Conservation (phyloP, 2,888 invertebrate species). For the Chloroclystis v-ata region DNA sequence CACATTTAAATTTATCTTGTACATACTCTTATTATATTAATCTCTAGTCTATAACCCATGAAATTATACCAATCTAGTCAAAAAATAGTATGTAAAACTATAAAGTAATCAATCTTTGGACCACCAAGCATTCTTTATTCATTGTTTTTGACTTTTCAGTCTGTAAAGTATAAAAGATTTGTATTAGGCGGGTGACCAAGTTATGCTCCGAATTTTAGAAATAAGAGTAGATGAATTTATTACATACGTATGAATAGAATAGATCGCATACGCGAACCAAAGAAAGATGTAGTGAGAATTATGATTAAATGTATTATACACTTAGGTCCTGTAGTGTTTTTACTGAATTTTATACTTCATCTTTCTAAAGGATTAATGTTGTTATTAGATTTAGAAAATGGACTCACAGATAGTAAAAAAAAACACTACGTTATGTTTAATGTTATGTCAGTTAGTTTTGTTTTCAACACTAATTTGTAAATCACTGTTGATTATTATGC, state of each 20-base stretch:
- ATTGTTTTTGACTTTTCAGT: too few species aligned
- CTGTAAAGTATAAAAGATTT: too few species aligned
- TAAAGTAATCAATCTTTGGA: background rate
- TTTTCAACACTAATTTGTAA: too few species aligned
- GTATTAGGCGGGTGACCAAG: constrained; percentile 55
- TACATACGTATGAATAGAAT: constrained; percentile 33
- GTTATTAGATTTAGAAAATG: background rate
- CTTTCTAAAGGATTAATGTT: constrained; percentile 41
- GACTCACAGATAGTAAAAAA: background rate
- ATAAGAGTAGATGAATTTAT: constrained; percentile 44
- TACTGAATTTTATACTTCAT: constrained; percentile 71
- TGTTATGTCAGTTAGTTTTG: constrained; percentile 4
- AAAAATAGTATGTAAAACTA: background rate
- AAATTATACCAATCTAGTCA: background rate
- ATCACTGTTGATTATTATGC: too few species aligned
- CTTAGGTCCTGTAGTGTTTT: constrained; percentile 66
- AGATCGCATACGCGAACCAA: constrained; percentile 40
- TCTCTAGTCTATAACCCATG: too few species aligned
- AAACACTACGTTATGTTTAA: constrained; percentile 5
- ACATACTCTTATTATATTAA: too few species aligned
- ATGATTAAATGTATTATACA: constrained; percentile 60
- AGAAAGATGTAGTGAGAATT: constrained; percentile 71
- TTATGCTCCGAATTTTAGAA: constrained; percentile 61
- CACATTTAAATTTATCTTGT: too few species aligned
- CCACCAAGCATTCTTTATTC: too few species aligned